Evolutionary conservation across 2,888 invertebrate species (phyloP).

Genomic region (Ectobius pallidus): DNA sequence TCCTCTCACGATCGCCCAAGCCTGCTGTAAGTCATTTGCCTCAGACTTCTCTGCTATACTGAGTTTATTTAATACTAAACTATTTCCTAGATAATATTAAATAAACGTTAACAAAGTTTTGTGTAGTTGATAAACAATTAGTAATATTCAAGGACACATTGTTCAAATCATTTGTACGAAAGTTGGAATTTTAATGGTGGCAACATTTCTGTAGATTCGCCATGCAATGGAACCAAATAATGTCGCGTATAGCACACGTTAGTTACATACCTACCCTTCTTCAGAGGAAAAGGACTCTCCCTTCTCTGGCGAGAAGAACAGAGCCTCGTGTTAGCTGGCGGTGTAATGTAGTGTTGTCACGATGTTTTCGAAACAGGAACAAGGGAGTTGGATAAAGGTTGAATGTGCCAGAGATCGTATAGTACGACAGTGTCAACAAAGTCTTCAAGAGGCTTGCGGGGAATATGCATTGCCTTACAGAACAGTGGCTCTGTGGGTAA

Average conservation of each 20-base stretch:
- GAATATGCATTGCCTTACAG: slow-evolving; percentile 13
- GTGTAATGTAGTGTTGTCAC: slow-evolving; percentile 7
- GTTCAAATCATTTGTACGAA: no score
- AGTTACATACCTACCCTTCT: not conserved
- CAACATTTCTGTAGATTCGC: not conserved
- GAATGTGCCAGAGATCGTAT: slow-evolving; percentile 21
- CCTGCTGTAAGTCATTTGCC: no score
- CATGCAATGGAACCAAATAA: not conserved
- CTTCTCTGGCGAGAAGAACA: not conserved
- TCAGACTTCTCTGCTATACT: no score
- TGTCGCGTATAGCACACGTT: no score
- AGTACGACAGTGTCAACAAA: slow-evolving; percentile 30
- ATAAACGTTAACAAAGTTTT: no score
- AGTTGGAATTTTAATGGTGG: not conserved
- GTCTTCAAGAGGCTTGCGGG: slow-evolving; percentile 8
- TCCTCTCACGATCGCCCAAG: no score
- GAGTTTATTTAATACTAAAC: no score
- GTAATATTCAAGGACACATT: no score
- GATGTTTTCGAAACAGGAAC: slow-evolving; percentile 32
- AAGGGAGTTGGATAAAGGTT: slow-evolving; percentile 15
- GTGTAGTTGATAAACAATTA: no score
- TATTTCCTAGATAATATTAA: no score
- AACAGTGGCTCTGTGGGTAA: slow-evolving; percentile 3
- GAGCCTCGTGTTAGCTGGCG: slow-evolving; percentile 8
- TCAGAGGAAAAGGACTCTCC: not conserved